Percentiles rank a stretch among this genome's conserved stretches.
Evolutionary conservation across 2,888 invertebrate genomes (phyloP).

Genomic region (Macaria liturata): DNA sequence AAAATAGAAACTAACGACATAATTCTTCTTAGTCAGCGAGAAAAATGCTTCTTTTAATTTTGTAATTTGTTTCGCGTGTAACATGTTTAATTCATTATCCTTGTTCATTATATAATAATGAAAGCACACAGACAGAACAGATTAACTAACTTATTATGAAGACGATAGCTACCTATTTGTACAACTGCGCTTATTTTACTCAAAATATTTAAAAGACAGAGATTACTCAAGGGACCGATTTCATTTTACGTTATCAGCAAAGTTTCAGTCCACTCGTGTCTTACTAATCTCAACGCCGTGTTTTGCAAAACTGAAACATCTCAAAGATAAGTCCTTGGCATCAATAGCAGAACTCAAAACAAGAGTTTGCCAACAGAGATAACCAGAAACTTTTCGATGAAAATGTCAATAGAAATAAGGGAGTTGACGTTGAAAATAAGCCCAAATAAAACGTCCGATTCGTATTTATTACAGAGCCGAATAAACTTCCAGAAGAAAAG

Average conservation of each 20-base stretch:
- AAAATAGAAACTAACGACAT: too few species aligned
- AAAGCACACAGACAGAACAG: too few species aligned
- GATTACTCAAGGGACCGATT: slow-evolving; percentile 20
- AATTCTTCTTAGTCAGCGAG: too few species aligned
- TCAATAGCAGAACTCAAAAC: slow-evolving; percentile 26
- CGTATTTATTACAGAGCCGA: slow-evolving; percentile 37
- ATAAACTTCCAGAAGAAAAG: slow-evolving; percentile 23
- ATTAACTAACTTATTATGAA: too few species aligned
- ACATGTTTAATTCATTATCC: too few species aligned
- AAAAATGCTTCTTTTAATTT: too few species aligned
- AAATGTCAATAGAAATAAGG: slow-evolving; percentile 42
- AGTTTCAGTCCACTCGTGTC: slow-evolving; percentile 14
- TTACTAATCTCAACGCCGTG: slow-evolving; percentile 21
- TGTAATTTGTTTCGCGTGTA: too few species aligned
- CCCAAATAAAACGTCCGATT: slow-evolving; percentile 36
- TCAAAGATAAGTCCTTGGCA: slow-evolving; percentile 23
- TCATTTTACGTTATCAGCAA: slow-evolving; percentile 17
- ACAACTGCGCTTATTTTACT: too few species aligned
- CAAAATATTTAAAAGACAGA: slow-evolving; percentile 1
- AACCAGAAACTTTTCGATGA: slow-evolving; percentile 32
- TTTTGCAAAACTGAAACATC: slow-evolving; percentile 25
- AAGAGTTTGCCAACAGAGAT: slow-evolving; percentile 30
- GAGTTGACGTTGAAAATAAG: slow-evolving; percentile 40
- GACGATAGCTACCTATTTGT: too few species aligned
- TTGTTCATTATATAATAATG: too few species aligned